A percentile compares a stretch with the other conserved stretches of the same genome.
These are phyloP conservation scores for Drosophila paulistorum DNA, from an alignment of 1,140 invertebrate genomes.

Conservation along the genomic window DNA sequence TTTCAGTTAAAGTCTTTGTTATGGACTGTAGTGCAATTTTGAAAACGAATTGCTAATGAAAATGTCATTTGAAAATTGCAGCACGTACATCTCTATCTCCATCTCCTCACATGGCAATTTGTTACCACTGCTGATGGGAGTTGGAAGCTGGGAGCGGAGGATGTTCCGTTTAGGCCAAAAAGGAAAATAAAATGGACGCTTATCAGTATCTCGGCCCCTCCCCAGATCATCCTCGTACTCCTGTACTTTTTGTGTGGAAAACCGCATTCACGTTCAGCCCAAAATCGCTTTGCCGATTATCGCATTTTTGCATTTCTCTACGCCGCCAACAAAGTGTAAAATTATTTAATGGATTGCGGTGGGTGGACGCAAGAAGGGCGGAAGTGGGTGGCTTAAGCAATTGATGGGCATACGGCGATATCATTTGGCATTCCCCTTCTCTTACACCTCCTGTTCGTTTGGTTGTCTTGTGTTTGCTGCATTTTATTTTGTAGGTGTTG, in stretches of 20 bases:
- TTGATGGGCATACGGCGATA: constrained; percentile 71
- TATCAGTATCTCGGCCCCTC: constrained; percentile 20
- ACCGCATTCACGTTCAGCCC: constrained; percentile 51
- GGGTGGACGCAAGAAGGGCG: background rate
- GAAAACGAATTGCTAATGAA: constrained; percentile 79
- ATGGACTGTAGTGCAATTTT: constrained; percentile 60
- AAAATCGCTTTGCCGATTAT: constrained; percentile 73
- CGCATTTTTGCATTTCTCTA: constrained; percentile 71
- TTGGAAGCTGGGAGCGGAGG: background rate
- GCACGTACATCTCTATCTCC: constrained; percentile 63
- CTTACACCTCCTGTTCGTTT: background rate
- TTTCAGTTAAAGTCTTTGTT: constrained; percentile 23
- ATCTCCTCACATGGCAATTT: constrained; percentile 75
- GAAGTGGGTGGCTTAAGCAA: constrained; percentile 62
- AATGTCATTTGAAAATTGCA: constrained; percentile 78
- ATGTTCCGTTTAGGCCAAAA: constrained; percentile 7
- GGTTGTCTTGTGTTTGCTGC: background rate
- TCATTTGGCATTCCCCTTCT: constrained; percentile 55
- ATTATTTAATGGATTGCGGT: constrained; percentile 75
- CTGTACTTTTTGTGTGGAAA: constrained; percentile 18
- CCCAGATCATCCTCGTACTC: background rate
- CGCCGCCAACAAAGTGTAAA: constrained; percentile 74
- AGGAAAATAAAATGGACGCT: constrained; percentile 11
- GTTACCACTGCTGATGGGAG: constrained; percentile 47
- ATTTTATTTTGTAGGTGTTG: constrained; percentile 70